Evolutionary conservation across 2,888 invertebrate genomes (phyloP), one percentile per base, ranked within the genome.

Genomic region (Cephonodes hylas): DNA sequence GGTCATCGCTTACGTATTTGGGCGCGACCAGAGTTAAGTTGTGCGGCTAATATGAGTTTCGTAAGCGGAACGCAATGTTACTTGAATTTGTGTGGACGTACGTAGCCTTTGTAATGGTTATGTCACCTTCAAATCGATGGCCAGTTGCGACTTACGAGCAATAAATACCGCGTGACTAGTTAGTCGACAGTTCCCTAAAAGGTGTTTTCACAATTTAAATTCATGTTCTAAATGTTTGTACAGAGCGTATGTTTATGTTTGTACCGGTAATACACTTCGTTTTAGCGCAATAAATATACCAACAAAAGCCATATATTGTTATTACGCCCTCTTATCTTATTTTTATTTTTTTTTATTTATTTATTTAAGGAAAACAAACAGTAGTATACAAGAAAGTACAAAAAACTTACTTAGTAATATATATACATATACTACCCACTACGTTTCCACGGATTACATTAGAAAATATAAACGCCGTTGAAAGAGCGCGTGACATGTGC

Each of bases 1-100:
- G 84, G 85, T 91, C 91, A 91, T 89, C 87, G 81, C 73, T 84
- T 74, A 83, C 76, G 71, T 79, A 83, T 85, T 84, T 75, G 79
- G 82, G 77, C 69, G 74, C 74, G 77, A 72, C 77, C 25, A 10
- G 38, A 48, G 46, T 34, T 46, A 46, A 53, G 10, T 53, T 42
- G 25, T 60, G 25, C 48, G 18, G 23, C 38, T 53, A 38, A 48
- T 60, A 60, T 42, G 48, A 15, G 42, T 60, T 60, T 53, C 42
- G 42, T 60, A 60, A 60, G 25, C 53, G 6, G 15, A 31, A 53
- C 10, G 18, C 38, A 48, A 38, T 46, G 15, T 42, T 38, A 25
- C 13, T 58, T 48, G 8, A 8, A 25, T 18, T 57, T n/a, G n/a
- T 7, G 38, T 58, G 13, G 5, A 38, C 27, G 7, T 15, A 18